Base-by-base conservation (phyloP, 1,140 invertebrate genomes). In the Caenorhabditis latens region DNA sequence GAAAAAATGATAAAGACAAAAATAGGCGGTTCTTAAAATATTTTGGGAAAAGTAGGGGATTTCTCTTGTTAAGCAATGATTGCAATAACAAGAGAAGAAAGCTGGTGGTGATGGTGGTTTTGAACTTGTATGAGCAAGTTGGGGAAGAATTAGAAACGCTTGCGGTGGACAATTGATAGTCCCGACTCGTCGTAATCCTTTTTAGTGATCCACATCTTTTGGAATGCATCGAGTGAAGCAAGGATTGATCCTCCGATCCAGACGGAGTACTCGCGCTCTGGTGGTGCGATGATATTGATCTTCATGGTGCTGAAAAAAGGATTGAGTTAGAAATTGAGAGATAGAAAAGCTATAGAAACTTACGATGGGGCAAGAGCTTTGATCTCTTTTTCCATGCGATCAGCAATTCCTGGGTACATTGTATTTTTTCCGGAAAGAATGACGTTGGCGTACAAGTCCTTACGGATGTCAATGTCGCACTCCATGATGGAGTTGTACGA, bases 171-270 rank as follows among this genome's bases (percentile, higher is more conserved):
- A 55, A 91, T 91, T 42, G 95, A 95, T 88, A 95, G 96, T 92
- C 96, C 96, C 90, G 95, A 96, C 93, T 96, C 95, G 93, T 97
- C 96, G 94, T 96, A 97, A 92, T 96, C 96, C 89, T 94, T 93
- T 88, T 94, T 94, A 90, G 93, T 93, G 93, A 98, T 97, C 96
- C 96, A 97, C 93, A 94, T 90, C 65, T 94, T 94, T 90, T 95
- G 95, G 94, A 94, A 95, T 90, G 94, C 95, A 91, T 94, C 95
- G 88, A 94, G 94, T 42, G 94, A 95, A 55, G 94, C 94, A 67
- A 95, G 90, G 90, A 95, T 95, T 50, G 94, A 94, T 46, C 94
- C 94, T 85, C 94, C 94, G 90, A 94, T 94, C 94, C 94, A 94
- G 83, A 94, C 94, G 82, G 94, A 94, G 91, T 94, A 94, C 87